Conservation (phyloP, 2,113 vertebrate species). For the Sapajus apella region DNA sequence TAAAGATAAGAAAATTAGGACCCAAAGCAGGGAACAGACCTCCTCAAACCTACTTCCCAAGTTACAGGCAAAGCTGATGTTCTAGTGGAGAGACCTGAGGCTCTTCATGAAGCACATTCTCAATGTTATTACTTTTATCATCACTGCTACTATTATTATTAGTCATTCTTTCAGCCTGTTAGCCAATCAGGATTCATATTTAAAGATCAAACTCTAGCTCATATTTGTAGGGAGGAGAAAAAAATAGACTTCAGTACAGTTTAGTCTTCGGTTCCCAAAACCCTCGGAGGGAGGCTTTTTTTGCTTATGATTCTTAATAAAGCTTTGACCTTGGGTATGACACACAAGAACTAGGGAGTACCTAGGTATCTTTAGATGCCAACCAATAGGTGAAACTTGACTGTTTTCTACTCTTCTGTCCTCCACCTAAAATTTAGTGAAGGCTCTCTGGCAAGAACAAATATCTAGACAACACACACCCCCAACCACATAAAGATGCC, state of each 20-base stretch:
- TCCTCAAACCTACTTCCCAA: neutral
- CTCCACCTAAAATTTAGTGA: neutral
- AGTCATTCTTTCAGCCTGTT: neutral
- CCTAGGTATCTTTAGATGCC: neutral
- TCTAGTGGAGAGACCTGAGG: neutral
- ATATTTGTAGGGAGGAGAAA: neutral
- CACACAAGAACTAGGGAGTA: neutral
- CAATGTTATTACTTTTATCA: neutral
- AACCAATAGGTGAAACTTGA: neutral
- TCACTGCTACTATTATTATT: neutral
- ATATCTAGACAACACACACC: neutral
- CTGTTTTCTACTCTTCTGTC: neutral
- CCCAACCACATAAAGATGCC: rapidly evolving
- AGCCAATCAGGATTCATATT: neutral
- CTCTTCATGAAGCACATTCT: neutral
- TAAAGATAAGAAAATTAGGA: neutral
- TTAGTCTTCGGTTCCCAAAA: neutral
- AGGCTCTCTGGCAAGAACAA: neutral
- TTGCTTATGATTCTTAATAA: conserved; percentile 7
- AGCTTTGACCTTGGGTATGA: neutral
- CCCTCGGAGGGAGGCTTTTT: neutral
- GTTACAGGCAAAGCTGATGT: neutral
- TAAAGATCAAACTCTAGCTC: neutral
- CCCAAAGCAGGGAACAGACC: neutral
- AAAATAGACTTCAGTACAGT: neutral